These are phyloP conservation scores for Plecturocebus donacophilus DNA, from an alignment of 2,113 vertebrate genomes.

Conservation along the genomic window DNA sequence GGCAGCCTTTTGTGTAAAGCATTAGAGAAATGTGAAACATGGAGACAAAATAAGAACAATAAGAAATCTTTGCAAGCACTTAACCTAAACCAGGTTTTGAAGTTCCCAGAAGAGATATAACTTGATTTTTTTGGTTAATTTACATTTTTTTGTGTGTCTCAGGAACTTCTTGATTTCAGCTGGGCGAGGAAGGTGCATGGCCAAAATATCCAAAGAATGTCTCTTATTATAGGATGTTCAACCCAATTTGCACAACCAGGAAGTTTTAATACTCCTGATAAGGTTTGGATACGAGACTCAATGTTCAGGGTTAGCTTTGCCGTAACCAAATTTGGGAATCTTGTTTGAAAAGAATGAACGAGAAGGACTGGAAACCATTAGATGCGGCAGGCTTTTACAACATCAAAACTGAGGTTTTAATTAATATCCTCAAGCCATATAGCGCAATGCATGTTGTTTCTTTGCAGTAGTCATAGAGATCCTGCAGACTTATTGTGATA, in stretches of 20 bases:
- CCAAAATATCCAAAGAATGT: slow-evolving; percentile 72
- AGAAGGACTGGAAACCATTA: background rate
- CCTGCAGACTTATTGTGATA: background rate
- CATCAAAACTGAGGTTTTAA: background rate
- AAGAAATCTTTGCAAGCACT: slow-evolving; percentile 50
- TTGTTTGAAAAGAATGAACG: background rate
- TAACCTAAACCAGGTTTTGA: slow-evolving; percentile 53
- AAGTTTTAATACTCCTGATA: slow-evolving; percentile 68
- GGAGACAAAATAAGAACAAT: slow-evolving; percentile 53
- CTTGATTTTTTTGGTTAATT: slow-evolving; percentile 24
- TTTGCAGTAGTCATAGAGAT: accelerated
- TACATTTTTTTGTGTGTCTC: slow-evolving; percentile 63
- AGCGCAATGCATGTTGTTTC: background rate
- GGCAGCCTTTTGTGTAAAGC: slow-evolving; percentile 42
- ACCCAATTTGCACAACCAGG: background rate
- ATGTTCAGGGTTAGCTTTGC: background rate
- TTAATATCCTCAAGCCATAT: background rate
- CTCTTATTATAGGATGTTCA: slow-evolving; percentile 43
- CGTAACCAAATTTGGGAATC: slow-evolving; percentile 59
- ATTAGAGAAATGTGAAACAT: slow-evolving; percentile 48
- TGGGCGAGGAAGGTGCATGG: slow-evolving; percentile 35
- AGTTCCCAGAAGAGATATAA: slow-evolving; percentile 54
- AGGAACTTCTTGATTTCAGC: slow-evolving; percentile 61
- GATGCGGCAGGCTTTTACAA: background rate
- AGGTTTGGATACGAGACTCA: background rate